phyloP scores from a whole-genome alignment of 2,888 invertebrate genomes.

The Ectemnius cavifrons region DNA sequence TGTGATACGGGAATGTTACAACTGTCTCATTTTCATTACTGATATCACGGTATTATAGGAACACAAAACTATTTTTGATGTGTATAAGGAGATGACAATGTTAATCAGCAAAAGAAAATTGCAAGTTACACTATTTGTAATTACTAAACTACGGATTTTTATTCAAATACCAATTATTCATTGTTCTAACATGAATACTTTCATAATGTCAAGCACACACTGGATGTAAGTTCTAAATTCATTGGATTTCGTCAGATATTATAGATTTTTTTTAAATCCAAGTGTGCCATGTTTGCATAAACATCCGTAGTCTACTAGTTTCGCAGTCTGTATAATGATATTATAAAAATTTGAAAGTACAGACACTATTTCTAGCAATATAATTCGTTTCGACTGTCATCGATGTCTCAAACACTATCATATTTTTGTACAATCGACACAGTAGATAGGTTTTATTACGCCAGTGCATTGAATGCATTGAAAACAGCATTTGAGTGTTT shows the following conservation, averaged over 20 bases:
- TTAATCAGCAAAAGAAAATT: slow-evolving; percentile 37
- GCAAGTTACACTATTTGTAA: slow-evolving; percentile 40
- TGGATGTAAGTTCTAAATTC: too few relatives aligned
- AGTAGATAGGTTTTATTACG: slow-evolving; percentile 11
- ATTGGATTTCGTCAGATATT: too few relatives aligned
- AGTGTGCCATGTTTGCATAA: slow-evolving; percentile 14
- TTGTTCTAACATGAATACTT: too few relatives aligned
- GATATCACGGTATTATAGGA: slow-evolving; percentile 3
- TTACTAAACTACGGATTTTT: background rate
- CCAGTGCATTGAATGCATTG: slow-evolving; percentile 23
- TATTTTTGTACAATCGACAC: background rate
- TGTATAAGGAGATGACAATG: slow-evolving; percentile 35
- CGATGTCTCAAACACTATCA: background rate
- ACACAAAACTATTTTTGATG: too few relatives aligned
- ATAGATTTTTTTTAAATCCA: too few relatives aligned
- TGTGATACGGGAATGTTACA: slow-evolving; percentile 46
- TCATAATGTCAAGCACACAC: too few relatives aligned
- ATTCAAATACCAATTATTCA: too few relatives aligned
- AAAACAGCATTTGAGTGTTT: slow-evolving; percentile 31
- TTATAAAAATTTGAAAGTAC: slow-evolving; percentile 11
- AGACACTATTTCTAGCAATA: slow-evolving; percentile 35
- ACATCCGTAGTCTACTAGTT: slow-evolving; percentile 16
- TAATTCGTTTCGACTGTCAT: slow-evolving; percentile 15
- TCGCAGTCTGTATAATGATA: slow-evolving; percentile 40
- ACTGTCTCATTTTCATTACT: slow-evolving; percentile 26